These are phyloP conservation scores for Hofmannophila pseudospretella DNA, from an alignment of 2,888 invertebrate genomes.

Conservation along the genomic window DNA sequence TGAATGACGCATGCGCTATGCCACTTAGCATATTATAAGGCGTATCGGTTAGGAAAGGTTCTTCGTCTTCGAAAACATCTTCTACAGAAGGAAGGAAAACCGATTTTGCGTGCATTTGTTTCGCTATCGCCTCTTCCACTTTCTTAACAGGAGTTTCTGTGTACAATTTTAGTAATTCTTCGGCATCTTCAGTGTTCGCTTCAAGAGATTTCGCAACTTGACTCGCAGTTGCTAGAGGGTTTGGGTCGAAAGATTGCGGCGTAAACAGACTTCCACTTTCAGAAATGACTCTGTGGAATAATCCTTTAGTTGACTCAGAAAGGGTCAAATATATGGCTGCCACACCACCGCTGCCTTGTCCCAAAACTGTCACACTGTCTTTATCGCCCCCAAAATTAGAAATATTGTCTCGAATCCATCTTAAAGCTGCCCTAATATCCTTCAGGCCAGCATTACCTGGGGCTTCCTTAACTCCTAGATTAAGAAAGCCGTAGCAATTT, in stretches of 20 bases:
- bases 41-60: conserved; percentile 54
- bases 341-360: conserved; percentile 63
- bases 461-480: conserved; percentile 53
- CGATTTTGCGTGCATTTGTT: conserved; percentile 61
- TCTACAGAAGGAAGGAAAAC: conserved; percentile 63
- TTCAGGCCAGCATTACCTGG: conserved; percentile 71
- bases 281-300: conserved; percentile 60
- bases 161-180: conserved; percentile 46
- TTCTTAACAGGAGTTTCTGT: conserved; percentile 39
- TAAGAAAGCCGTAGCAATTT: conserved; percentile 66
- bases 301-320: conserved; percentile 54
- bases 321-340: conserved; percentile 61
- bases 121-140: conserved; percentile 59
- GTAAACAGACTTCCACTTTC: conserved; percentile 59
- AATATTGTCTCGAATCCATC: conserved; percentile 65
- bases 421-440: conserved; percentile 63
- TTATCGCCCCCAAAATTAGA: conserved; percentile 53
- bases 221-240: conserved; percentile 50
- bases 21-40: conserved; percentile 61
- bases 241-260: conserved; percentile 51
- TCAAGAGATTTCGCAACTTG: conserved; percentile 61
- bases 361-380: conserved; percentile 65
- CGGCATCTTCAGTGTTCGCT: conserved; percentile 38
- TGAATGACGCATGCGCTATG: conserved; percentile 33
- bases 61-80: conserved; percentile 48